Evolutionary conservation across 2,888 invertebrate species (phyloP).

Genomic region (Lepeophtheirus nordmannii): DNA sequence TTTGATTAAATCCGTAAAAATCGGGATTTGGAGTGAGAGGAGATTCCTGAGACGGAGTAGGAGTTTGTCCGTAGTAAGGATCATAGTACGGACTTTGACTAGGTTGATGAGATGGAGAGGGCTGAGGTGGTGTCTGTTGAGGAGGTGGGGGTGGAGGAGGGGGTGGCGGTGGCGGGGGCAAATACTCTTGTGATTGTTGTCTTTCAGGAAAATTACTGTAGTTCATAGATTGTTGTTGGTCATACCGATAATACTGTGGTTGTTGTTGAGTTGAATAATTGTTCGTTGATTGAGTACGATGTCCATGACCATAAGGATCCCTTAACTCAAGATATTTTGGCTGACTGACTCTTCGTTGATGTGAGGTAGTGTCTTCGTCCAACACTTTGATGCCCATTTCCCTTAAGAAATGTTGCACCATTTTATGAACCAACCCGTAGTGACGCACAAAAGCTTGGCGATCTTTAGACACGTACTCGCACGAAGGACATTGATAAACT

Average conservation of each 20-base stretch:
- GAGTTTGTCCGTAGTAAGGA: not conserved
- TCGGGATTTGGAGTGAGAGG: not conserved
- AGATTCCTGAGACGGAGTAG: not conserved
- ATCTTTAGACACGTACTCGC: slow-evolving; percentile 21
- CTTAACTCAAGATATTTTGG: not conserved
- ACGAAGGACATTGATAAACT: slow-evolving; percentile 20
- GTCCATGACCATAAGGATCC: not conserved
- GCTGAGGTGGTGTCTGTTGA: not conserved
- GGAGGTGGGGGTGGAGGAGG: not conserved
- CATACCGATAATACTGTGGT: slow-evolving; percentile 10
- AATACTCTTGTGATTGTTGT: not conserved
- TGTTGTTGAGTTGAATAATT: not conserved
- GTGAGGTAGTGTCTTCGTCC: slow-evolving; percentile 4
- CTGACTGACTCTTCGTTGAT: slow-evolving; percentile 1
- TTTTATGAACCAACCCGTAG: slow-evolving; percentile 24
- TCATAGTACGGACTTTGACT: slow-evolving; percentile 4
- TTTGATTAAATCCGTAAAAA: not conserved
- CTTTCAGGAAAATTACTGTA: not conserved
- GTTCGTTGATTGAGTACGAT: not conserved
- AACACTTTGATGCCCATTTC: slow-evolving; percentile 22
- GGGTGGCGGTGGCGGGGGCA: not conserved
- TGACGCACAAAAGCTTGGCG: slow-evolving; percentile 22
- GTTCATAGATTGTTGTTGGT: not conserved
- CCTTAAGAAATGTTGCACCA: slow-evolving; percentile 21
- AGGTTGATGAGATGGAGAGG: slow-evolving; percentile 2